A percentile compares a stretch with the other conserved stretches of the same genome.
These are phyloP conservation scores for Trypoxylus dichotomus DNA, from an alignment of 1,140 invertebrate species.

Conservation along the genomic window DNA sequence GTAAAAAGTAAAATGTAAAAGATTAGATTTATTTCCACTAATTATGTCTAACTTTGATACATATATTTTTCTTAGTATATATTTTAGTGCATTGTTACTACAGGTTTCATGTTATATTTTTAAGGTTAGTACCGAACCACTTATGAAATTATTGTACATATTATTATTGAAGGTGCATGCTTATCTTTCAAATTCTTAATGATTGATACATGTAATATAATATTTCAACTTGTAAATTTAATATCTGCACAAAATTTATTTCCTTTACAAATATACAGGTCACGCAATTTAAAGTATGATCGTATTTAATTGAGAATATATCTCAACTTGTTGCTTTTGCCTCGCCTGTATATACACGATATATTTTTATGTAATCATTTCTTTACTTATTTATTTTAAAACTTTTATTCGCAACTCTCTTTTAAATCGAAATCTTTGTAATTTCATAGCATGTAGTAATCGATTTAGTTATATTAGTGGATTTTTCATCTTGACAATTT, in stretches of 20 bases:
- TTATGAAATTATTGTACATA: background rate
- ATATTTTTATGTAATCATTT: background rate
- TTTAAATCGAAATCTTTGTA: too few relatives aligned
- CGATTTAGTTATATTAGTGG: background rate
- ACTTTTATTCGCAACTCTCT: background rate
- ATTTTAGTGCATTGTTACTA: background rate
- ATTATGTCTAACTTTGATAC: background rate
- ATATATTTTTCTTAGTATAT: constrained; percentile 4
- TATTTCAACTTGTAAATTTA: background rate
- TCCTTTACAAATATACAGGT: background rate
- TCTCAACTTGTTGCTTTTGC: background rate
- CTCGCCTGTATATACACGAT: background rate
- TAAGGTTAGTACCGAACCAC: background rate
- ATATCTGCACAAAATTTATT: background rate
- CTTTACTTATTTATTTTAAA: background rate
- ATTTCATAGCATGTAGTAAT: background rate
- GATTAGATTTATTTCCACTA: background rate
- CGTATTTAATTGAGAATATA: too few relatives aligned
- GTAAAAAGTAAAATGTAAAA: background rate
- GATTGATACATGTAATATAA: too few relatives aligned
- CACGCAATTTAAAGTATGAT: too few relatives aligned
- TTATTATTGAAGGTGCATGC: background rate
- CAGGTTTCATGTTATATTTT: constrained; percentile 9
- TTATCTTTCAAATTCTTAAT: too few relatives aligned
- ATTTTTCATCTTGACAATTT: background rate